Base-by-base conservation (phyloP, 1,140 invertebrate genomes). In the Bombus polaris region DNA sequence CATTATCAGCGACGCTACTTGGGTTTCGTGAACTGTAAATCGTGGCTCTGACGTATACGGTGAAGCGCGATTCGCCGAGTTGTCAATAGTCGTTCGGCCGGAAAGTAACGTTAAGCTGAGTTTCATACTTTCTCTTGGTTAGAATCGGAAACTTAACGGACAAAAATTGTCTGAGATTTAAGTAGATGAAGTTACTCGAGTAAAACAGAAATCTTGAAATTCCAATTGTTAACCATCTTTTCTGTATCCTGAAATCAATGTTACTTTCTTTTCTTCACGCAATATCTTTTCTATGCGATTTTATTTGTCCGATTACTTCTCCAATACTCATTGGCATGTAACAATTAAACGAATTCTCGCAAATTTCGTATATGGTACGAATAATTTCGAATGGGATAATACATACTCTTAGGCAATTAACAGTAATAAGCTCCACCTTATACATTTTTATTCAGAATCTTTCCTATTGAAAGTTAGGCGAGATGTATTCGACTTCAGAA, bases 11-110 rank as follows among this genome's bases (percentile, higher is more conserved):
- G 37, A 70, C 35, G 59, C 44, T 32, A 28, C 81, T 22, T 3
- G 32, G 37, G 70, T 83, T 70, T 70, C 3, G 37, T 37, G 10
- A 35, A 42, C 28, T 39, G n/a, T 83, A 35, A 83, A 77, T 68
- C 62, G 47, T 5, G 0, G 3, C 18, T 5, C n/a, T 4, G n/a
- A 80, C 44, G 42, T 8, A 22, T 8, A 53, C 47, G 18, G 6
- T 22, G 28, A 44, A 13, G n/a, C 66, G 8, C 18, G 18, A 22
- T 70, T 22, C 5, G n/a, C 15, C 9, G 25, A 66, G 66, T n/a
- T 70, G 15, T n/a, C 25, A 15, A 78, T 78, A 65, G 39, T 66
- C 37, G 59, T 44, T 39, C 35, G 42, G n/a, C 8, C 4, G 68
- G 15, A 5, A 71, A 37, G 18, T 37, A 22, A 9, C 66, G 35